Conservation (phyloP, 2,797 vertebrate genomes). For the Taenioides sp. region DNA sequence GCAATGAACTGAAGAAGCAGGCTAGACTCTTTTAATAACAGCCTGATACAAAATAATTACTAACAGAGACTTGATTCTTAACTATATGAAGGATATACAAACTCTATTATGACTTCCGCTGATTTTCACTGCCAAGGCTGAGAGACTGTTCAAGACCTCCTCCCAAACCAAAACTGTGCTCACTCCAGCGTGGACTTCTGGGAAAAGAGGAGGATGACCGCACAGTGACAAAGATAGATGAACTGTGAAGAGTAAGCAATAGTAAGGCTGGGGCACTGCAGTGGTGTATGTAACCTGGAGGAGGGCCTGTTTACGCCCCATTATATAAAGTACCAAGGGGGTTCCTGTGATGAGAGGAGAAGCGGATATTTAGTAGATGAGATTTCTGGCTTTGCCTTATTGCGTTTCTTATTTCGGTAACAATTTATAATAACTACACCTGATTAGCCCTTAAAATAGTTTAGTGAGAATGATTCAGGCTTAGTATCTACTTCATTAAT, state of each 20-base stretch:
- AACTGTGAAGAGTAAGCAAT: constrained; percentile 61
- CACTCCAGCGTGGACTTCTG: constrained; percentile 43
- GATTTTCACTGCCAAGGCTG: constrained; percentile 73
- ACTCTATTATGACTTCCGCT: constrained; percentile 24
- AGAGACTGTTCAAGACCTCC: constrained; percentile 66
- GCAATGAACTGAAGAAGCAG: constrained; percentile 98
- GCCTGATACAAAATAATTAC: constrained; percentile 22
- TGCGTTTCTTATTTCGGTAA: constrained; percentile 55
- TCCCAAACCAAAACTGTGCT: constrained; percentile 60
- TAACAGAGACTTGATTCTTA: constrained; percentile 16
- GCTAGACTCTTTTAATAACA: constrained; percentile 89
- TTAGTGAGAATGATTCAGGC: too few species aligned
- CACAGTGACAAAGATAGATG: constrained; percentile 36
- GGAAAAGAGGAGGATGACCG: constrained; percentile 18
- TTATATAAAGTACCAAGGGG: constrained; percentile 14
- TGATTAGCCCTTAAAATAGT: too few species aligned
- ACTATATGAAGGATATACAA: constrained; percentile 1
- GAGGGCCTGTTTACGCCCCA: constrained; percentile 17
- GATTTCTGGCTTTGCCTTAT: constrained; percentile 79
- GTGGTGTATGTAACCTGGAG: constrained; percentile 37
- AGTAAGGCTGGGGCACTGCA: constrained; percentile 41
- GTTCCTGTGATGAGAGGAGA: constrained; percentile 46
- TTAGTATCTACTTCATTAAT: too few species aligned
- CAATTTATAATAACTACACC: too few species aligned
- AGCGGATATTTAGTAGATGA: constrained; percentile 38